Evolutionary conservation across 2,113 vertebrate genomes (phyloP).

Genomic region (Brienomyrus brachyistius): DNA sequence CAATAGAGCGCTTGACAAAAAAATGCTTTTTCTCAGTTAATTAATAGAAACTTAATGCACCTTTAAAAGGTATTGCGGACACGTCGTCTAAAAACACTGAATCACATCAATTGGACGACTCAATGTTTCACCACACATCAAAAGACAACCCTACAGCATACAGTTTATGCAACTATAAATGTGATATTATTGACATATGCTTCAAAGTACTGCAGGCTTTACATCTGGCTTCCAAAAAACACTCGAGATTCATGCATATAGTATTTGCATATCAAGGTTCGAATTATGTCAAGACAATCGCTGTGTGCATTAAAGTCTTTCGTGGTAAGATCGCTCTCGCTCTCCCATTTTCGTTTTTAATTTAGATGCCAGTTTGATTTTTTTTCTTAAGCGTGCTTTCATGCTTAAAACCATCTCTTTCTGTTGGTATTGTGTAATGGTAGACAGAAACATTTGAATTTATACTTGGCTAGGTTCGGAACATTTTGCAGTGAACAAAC

Average conservation of each 20-base stretch:
- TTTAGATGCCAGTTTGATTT: not conserved
- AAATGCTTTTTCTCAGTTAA: not conserved
- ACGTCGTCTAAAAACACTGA: not conserved
- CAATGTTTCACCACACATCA: slow-evolving; percentile 37
- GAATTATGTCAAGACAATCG: slow-evolving; percentile 47
- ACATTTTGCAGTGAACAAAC: slow-evolving; percentile 7
- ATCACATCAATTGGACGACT: not conserved
- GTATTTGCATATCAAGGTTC: slow-evolving; percentile 62
- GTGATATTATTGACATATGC: slow-evolving; percentile 58
- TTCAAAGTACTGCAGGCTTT: slow-evolving; percentile 47
- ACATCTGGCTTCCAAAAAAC: slow-evolving; percentile 52
- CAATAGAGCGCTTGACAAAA: not conserved
- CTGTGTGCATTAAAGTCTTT: slow-evolving; percentile 45
- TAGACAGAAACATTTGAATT: slow-evolving; percentile 12
- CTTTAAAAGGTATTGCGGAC: not conserved
- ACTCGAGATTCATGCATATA: slow-evolving; percentile 44
- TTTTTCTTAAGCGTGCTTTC: not conserved
- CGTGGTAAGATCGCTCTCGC: not conserved
- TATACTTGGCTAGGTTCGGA: not conserved
- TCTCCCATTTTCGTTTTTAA: not conserved
- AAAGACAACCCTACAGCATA: slow-evolving; percentile 36
- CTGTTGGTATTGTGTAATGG: slow-evolving; percentile 2
- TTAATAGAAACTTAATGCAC: not conserved
- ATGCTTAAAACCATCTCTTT: not conserved
- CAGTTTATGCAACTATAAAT: slow-evolving; percentile 56